phyloP scores from a whole-genome alignment of 2,797 vertebrate genomes.

The Philypnodon macrostomus region DNA sequence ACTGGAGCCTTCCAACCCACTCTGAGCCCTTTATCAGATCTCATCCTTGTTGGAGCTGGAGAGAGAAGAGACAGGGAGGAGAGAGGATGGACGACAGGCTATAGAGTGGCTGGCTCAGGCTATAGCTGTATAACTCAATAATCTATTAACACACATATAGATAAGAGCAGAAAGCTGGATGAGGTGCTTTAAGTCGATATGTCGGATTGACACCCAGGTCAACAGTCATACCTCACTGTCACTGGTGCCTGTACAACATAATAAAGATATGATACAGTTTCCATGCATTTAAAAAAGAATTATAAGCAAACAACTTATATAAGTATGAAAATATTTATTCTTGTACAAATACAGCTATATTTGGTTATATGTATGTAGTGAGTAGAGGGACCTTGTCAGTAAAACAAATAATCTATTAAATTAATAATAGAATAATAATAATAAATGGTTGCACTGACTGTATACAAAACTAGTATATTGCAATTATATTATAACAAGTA shows the following conservation, averaged over 20 bases:
- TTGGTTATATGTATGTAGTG: too few relatives aligned
- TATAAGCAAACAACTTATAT: not conserved
- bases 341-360: too few relatives aligned
- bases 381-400: too few relatives aligned
- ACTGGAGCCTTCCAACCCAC: slow-evolving; percentile 59
- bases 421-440: too few relatives aligned
- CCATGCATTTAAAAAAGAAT: not conserved
- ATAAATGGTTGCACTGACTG: too few relatives aligned
- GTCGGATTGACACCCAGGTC: slow-evolving; percentile 29
- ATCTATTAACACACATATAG: slow-evolving; percentile 63
- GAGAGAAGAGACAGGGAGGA: slow-evolving; percentile 3
- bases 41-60: slow-evolving; percentile 36
- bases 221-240: slow-evolving; percentile 37
- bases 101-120: slow-evolving; percentile 39
- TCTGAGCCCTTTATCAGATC: slow-evolving; percentile 56
- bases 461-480: not conserved
- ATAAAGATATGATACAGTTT: slow-evolving; percentile 3
- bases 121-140: slow-evolving; percentile 63
- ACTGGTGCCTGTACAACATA: slow-evolving; percentile 12
- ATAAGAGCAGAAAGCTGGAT: slow-evolving; percentile 50
- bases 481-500: too few relatives aligned
- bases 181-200: slow-evolving; percentile 42
- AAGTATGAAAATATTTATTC: too few relatives aligned
- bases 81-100: slow-evolving; percentile 45
- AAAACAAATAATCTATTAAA: too few relatives aligned